Evolutionary conservation across 2,113 vertebrate genomes (phyloP), one percentile per base, ranked within the genome.

Genomic region (Smithornis capensis): DNA sequence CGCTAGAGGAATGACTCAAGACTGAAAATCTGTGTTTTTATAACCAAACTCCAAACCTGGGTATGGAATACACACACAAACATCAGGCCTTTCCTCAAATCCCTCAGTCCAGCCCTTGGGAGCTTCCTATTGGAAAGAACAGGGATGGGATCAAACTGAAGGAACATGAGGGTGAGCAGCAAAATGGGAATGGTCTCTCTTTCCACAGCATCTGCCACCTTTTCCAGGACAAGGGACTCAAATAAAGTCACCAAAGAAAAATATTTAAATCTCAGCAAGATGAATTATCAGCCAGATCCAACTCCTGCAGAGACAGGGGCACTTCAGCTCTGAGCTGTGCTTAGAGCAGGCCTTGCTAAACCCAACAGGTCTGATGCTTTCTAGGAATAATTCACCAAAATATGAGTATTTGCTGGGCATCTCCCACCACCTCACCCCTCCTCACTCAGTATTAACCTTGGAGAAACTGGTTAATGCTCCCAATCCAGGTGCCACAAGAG

Each of bases 121-220:
- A 49, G 17, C 21, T 65, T 23, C 15, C 52, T n/a, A 1, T 53
- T 29, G 2, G 18, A 11, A n/a, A 70, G 17, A 12, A 29, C 0
- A 0, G 47, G 55, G 28, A 9, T 35, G 23, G 76, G 55, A 62
- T 73, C 28, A 6, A 62, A 42, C 22, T 11, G 28, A 24, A 81
- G 45, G 27, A 19, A 55, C 10, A 1, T 3, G 69, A 82, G 47
- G 12, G 7, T 12, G 19, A 68, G 57, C 63, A 76, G 42, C 2
- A 15, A 12, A 56, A 5, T 1, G 1, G 27, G 31, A 78, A 38
- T 2, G 1, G 14, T 21, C 28, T 47, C 12, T 13, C 10, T 33
- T 7, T 42, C 52, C 23, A 9, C 23, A 65, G 38, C 38, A 42
- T 19, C 52, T 92, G 22, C 64, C 60, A 29, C 76, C 63, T 53